A percentile compares a stretch with the other conserved stretches of the same genome.
Evolutionary conservation across 2,888 invertebrate species (phyloP).

Genomic region (Rhimphoctona megacephalus): DNA sequence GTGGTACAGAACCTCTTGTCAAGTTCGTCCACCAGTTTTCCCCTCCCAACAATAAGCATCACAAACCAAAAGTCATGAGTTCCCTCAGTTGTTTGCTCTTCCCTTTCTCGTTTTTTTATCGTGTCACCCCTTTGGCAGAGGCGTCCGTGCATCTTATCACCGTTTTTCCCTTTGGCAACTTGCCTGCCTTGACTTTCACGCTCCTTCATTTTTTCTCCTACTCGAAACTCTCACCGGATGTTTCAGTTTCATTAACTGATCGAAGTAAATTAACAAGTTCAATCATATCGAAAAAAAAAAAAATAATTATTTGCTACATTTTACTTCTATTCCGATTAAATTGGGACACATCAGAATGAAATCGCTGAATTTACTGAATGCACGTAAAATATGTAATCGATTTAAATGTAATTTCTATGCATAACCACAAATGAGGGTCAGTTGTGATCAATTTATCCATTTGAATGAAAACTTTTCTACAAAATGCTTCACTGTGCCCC

Average conservation of each 20-base stretch:
- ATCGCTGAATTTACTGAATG: no score
- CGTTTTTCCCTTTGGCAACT: constrained; percentile 39
- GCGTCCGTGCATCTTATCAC: constrained; percentile 53
- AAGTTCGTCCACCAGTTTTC: constrained; percentile 31
- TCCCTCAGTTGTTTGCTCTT: neutral
- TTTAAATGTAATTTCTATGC: neutral
- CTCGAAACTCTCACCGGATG: neutral
- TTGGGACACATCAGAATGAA: no score
- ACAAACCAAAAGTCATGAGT: constrained; percentile 18
- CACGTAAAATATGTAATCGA: neutral
- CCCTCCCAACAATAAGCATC: constrained; percentile 8
- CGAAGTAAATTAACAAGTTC: neutral
- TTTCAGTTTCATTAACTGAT: neutral
- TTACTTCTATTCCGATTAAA: neutral
- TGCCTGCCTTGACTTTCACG: constrained; percentile 10
- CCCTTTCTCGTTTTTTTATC: constrained; percentile 24
- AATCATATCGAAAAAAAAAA: neutral
- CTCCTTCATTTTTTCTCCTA: neutral
- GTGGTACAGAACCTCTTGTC: constrained; percentile 26
- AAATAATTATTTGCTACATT: neutral
- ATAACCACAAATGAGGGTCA: no score
- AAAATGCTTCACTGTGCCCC: neutral
- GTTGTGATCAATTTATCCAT: neutral
- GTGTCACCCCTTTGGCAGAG: constrained; percentile 30
- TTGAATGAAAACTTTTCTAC: neutral